Percentiles rank a stretch among this genome's conserved stretches.
Conservation (phyloP, 2,888 invertebrate genomes). For the Prostheceraeus crozeri region DNA sequence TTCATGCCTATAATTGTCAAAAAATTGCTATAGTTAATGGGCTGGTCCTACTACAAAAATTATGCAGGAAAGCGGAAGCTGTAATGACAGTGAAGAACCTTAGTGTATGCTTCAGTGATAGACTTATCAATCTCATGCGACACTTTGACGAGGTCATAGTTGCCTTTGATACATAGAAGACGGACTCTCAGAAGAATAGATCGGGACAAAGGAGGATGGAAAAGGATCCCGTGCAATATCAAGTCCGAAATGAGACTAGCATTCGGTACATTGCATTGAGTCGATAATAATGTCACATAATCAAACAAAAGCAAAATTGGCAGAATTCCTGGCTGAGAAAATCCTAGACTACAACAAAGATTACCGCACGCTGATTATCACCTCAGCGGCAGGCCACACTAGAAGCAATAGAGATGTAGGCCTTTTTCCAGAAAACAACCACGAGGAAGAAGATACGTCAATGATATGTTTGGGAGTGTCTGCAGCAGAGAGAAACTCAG, state of each 20-base stretch:
- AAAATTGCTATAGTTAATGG: constrained; percentile 37
- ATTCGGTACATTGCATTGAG: constrained; percentile 34
- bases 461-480: constrained; percentile 12
- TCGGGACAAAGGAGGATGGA: constrained; percentile 24
- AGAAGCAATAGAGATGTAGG: constrained; percentile 30
- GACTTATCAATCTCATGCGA: constrained; percentile 29
- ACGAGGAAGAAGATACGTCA: constrained; percentile 21
- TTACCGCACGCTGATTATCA: constrained; percentile 32
- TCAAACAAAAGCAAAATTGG: constrained; percentile 35
- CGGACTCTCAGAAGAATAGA: constrained; percentile 33
- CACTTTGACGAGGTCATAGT: constrained; percentile 35
- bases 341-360: constrained; percentile 34
- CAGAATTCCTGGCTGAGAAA: constrained; percentile 35
- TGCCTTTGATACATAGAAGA: constrained; percentile 37
- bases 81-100: constrained; percentile 8
- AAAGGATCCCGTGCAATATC: constrained; percentile 31
- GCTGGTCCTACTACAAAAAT: constrained; percentile 34
- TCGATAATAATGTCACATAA: constrained; percentile 38
- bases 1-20: background rate
- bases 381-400: constrained; percentile 33
- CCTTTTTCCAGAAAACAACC: constrained; percentile 19
- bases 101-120: constrained; percentile 28
- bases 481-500: constrained; percentile 28
- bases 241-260: constrained; percentile 34
- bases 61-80: constrained; percentile 30